Base-by-base conservation (phyloP, 2,113 vertebrate genomes). In the Ranitomeya variabilis region DNA sequence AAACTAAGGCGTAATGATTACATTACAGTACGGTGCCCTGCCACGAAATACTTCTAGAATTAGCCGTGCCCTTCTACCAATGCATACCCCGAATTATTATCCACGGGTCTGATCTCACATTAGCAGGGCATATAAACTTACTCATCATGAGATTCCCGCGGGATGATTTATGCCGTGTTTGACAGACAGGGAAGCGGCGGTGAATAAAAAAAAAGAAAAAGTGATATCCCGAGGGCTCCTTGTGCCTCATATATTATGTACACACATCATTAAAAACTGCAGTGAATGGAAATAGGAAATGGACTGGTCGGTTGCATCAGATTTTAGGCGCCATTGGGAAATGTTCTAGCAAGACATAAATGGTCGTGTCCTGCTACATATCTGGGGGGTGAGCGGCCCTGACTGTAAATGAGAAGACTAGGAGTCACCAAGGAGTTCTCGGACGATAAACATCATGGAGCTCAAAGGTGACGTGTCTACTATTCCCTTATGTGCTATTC, bases 101-200 rank as follows among this genome's bases (percentile, higher is more conserved):
- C 59, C 12, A 45, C 21, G 7, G 86, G 77, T 52, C 18, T 57
- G 51, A 26, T 87, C 78, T 87, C 78, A 60, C 54, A 73, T 87
- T 51, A 81, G 67, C 51, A 37, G 23, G 26, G 23, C 66, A 14
- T 81, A 87, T 81, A 59, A 82, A 73, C 52, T 37, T 87, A 73
- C 78, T 59, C 21, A 60, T 73, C 79, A 45, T 71, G 31, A 82
- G 79, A 82, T 81, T 73, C 86, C 78, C 15, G 37, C 37, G 3
- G n/a, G 31, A 14, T 69, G 86, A 87, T 87, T 87, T 21, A 66
- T 67, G 74, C 59, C 15, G 8, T 71, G 86, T 81, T 81, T 87
- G 86, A 57, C 79, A 87, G 86, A 45, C 55, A 51, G 26, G 55
- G 55, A 87, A 67, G 21, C 66, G 62, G 19, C 8, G 14, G 67